A percentile compares a stretch with the other conserved stretches of the same genome.
These are phyloP conservation scores for Teleogryllus occipitalis DNA, from an alignment of 1,140 invertebrate genomes.

Conservation along the genomic window DNA sequence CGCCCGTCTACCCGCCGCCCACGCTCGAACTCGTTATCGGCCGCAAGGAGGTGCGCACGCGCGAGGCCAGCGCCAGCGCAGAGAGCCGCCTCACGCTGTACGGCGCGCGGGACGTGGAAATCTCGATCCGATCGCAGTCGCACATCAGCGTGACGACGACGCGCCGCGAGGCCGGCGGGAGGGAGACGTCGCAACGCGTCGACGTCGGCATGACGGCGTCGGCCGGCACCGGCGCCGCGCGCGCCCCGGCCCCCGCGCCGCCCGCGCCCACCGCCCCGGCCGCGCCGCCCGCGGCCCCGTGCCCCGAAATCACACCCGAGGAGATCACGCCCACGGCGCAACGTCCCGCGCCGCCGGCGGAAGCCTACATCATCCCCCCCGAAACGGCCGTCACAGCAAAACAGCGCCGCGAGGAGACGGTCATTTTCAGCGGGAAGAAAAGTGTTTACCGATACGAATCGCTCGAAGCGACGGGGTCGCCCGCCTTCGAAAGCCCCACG, in stretches of 20 bases:
- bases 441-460: slow-evolving; percentile 40
- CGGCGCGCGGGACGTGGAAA: slow-evolving; percentile 40
- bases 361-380: slow-evolving; percentile 35
- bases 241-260: neutral
- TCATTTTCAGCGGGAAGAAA: slow-evolving; percentile 42
- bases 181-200: slow-evolving; percentile 38
- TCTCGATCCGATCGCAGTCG: slow-evolving; percentile 43
- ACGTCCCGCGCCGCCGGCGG: slow-evolving; percentile 14
- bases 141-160: slow-evolving; percentile 42
- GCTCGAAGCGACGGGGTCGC: slow-evolving; percentile 30
- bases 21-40: slow-evolving; percentile 42
- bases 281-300: neutral
- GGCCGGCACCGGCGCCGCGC: slow-evolving; percentile 29
- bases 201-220: slow-evolving; percentile 37
- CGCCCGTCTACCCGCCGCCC: slow-evolving; percentile 27
- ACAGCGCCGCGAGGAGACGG: slow-evolving; percentile 39
- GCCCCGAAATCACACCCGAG: slow-evolving; percentile 9
- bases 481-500: slow-evolving; percentile 34
- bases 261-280: neutral
- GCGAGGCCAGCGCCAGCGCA: slow-evolving; percentile 40
- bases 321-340: slow-evolving; percentile 14
- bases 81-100: slow-evolving; percentile 42
- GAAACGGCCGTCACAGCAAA: slow-evolving; percentile 29
- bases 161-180: slow-evolving; percentile 33
- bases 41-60: slow-evolving; percentile 41